Conservation (phyloP, 2,797 vertebrate species). For the Masticophis lateralis region DNA sequence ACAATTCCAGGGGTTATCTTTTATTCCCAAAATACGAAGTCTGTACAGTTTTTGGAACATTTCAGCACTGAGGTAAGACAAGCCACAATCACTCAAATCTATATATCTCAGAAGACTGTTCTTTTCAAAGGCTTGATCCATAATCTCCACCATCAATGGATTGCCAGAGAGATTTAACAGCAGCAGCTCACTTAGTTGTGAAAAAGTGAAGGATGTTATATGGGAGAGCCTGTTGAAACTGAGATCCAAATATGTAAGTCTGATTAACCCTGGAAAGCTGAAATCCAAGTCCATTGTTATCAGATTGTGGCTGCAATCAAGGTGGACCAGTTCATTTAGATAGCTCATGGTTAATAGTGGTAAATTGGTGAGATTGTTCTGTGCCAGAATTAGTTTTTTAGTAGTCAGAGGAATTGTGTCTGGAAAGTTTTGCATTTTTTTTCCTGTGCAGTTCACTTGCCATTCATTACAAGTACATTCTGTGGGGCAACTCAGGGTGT, state of each 20-base stretch:
- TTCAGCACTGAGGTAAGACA: slow-evolving; percentile 72
- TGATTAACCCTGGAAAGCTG: slow-evolving; percentile 79
- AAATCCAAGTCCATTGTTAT: slow-evolving; percentile 78
- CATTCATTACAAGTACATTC: slow-evolving; percentile 77
- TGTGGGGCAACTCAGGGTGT: slow-evolving; percentile 75
- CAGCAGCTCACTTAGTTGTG: slow-evolving; percentile 75
- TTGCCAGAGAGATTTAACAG: slow-evolving; percentile 83
- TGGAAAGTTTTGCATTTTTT: slow-evolving; percentile 74
- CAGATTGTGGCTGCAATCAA: slow-evolving; percentile 83
- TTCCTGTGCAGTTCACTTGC: slow-evolving; percentile 77
- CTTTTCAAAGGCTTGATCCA: slow-evolving; percentile 74
- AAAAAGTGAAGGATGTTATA: slow-evolving; percentile 78
- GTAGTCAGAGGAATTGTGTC: slow-evolving; percentile 76
- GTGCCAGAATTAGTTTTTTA: slow-evolving; percentile 77
- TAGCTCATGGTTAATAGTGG: slow-evolving; percentile 80
- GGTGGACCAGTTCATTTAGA: slow-evolving; percentile 81
- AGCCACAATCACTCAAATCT: slow-evolving; percentile 78
- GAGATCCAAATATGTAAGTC: slow-evolving; percentile 81
- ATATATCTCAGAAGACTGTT: slow-evolving; percentile 76
- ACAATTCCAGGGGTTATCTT: slow-evolving; percentile 84
- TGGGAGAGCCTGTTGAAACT: slow-evolving; percentile 78
- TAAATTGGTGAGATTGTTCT: slow-evolving; percentile 78
- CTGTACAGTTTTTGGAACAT: slow-evolving; percentile 67
- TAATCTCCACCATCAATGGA: slow-evolving; percentile 72
- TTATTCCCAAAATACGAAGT: slow-evolving; percentile 75